phyloP scores from a whole-genome alignment of 1,140 invertebrate genomes.

The Eciton burchellii region DNA sequence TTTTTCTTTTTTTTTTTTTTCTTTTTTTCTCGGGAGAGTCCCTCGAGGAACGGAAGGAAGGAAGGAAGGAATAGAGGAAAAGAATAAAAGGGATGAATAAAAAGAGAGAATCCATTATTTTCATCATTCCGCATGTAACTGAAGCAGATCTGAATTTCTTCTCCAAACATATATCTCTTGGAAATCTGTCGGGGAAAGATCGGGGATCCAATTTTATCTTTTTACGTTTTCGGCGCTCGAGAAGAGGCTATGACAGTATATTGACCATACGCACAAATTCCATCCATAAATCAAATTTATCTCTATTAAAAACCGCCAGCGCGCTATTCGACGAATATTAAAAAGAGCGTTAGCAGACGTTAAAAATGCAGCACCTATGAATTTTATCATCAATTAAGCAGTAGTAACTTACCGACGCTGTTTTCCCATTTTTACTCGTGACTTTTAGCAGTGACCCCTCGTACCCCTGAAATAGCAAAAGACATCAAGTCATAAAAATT shows the following conservation, averaged over 20 bases:
- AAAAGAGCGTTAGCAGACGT: conserved; percentile 5
- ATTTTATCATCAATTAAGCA: conserved; percentile 33
- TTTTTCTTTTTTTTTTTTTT: no score
- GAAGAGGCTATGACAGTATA: conserved; percentile 30
- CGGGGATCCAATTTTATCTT: conserved; percentile 53
- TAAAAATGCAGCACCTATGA: neutral
- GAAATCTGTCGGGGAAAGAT: conserved; percentile 33
- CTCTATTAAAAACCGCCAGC: conserved; percentile 44
- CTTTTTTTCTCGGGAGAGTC: conserved; percentile 38
- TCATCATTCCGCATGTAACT: conserved; percentile 36
- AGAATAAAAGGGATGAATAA: neutral
- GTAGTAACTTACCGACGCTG: conserved; percentile 95
- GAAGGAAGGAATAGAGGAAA: neutral
- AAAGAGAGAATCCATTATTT: conserved; percentile 46
- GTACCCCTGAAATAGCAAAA: conserved; percentile 93
- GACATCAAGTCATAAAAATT: conserved; percentile 56
- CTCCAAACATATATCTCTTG: conserved; percentile 50
- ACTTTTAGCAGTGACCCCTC: conserved; percentile 99
- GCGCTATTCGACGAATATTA: conserved; percentile 17
- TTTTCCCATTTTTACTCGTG: conserved; percentile 99
- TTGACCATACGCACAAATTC: conserved; percentile 19
- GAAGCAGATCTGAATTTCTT: conserved; percentile 54
- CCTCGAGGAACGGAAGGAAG: neutral
- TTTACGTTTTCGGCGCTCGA: neutral
- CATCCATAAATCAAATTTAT: conserved; percentile 31